phyloP scores from a whole-genome alignment of 2,888 invertebrate genomes.

The Rhimphoctona megacephalus region DNA sequence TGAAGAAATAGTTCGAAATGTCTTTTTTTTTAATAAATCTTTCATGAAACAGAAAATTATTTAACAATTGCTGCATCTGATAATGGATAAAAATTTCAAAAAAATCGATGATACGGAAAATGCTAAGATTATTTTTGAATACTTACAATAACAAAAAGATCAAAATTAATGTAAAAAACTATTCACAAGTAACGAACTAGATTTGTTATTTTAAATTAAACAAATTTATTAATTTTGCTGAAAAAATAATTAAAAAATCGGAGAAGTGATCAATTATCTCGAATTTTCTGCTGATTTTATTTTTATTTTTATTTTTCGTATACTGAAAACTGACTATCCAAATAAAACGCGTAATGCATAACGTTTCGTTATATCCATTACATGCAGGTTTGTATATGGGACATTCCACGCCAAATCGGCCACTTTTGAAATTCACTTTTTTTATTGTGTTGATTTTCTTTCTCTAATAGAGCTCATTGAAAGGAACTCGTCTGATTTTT shows the following conservation, averaged over 20 bases:
- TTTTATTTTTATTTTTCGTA: not conserved
- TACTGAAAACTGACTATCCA: slow-evolving; percentile 41
- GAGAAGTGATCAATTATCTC: not conserved
- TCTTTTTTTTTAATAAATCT: no score
- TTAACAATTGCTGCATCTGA: not conserved
- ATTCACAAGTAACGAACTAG: no score
- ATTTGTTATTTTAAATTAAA: no score
- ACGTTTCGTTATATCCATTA: slow-evolving; percentile 4
- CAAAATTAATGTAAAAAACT: not conserved
- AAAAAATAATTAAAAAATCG: not conserved
- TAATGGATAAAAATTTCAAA: not conserved
- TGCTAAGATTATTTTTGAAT: not conserved
- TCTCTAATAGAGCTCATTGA: no score
- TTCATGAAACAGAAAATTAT: not conserved
- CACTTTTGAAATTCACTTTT: no score
- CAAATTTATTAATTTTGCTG: no score
- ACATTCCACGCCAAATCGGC: no score
- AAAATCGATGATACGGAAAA: not conserved
- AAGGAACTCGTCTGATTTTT: no score
- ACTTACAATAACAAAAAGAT: not conserved
- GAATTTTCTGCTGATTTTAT: not conserved
- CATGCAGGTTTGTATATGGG: no score
- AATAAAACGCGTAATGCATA: slow-evolving; percentile 29
- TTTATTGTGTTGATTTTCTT: no score
- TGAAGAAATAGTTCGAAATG: no score